Percentiles rank a stretch among this genome's conserved stretches.
Evolutionary conservation across 2,888 invertebrate genomes (phyloP).

Genomic region (Euzophera pinguis): DNA sequence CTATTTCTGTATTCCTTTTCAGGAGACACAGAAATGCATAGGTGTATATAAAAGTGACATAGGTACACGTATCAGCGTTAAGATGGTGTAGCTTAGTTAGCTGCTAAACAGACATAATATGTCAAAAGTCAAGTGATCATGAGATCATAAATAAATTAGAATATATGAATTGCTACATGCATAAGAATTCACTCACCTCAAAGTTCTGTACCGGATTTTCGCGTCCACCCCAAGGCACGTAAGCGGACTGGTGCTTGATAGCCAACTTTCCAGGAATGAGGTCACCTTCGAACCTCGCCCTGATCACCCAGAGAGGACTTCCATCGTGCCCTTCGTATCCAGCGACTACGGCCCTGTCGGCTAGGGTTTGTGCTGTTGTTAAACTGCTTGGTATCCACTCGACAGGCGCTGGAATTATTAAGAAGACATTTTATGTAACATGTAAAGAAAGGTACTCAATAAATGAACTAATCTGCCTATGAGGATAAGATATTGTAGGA

Average conservation of each 20-base stretch:
- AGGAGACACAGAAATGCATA: too few species aligned
- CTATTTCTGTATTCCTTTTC: too few species aligned
- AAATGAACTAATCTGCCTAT: too few species aligned
- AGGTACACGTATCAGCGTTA: too few species aligned
- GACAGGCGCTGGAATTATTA: conserved; percentile 40
- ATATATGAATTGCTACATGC: too few species aligned
- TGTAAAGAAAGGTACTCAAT: not conserved
- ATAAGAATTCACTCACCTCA: conserved; percentile 43
- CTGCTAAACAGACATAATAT: too few species aligned
- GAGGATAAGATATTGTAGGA: too few species aligned
- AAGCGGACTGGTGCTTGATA: conserved; percentile 58
- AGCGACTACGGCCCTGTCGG: conserved; percentile 57
- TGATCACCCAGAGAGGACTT: conserved; percentile 69
- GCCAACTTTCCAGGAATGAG: conserved; percentile 69
- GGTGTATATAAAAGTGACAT: too few species aligned
- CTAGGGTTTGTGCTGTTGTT: conserved; percentile 37
- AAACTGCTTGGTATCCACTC: conserved; percentile 59
- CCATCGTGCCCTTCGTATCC: conserved; percentile 67
- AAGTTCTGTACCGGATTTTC: conserved; percentile 54
- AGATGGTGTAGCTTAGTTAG: too few species aligned
- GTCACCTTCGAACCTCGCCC: conserved; percentile 56
- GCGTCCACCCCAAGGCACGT: conserved; percentile 61
- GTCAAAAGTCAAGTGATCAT: too few species aligned
- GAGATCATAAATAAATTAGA: too few species aligned
- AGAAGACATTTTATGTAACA: not conserved